Base-by-base conservation (phyloP, 92 coral and sea anemone species). In the Siderastrea siderea region DNA sequence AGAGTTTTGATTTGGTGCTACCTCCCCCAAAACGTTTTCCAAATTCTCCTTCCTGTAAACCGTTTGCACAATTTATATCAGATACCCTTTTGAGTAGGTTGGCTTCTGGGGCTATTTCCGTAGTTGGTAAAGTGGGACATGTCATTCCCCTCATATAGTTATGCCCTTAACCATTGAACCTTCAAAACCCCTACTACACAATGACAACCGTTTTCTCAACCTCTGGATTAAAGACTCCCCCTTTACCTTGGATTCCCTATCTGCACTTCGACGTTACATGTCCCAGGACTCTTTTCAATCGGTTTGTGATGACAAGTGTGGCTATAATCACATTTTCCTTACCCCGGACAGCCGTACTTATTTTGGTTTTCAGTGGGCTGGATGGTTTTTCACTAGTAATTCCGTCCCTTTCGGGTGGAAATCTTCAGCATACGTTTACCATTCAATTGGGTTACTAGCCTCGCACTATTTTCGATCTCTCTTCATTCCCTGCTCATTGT, bases 331-430 rank as follows among this genome's bases (percentile, higher is more conserved):
- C 53, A 26, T 9, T n/a, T 15, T 86, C 7, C 59, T 80, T 6
- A 6, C 86, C 26, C 57, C 74, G 8, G 69, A 68, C 0, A 91
- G 94, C 45, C 78, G 89, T 1, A 52, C 85, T 2, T 91, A 49
- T 26, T 91, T 91, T 86, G 91, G 91, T 74, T 87, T 91, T 60
- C 75, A 81, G 10, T 91, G 94, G 94, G 88, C 47, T 3, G 77
- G 82, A 15, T 87, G 94, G 89, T n/a, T n/a, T n/a, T n/a, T n/a
- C n/a, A n/a, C n/a, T n/a, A n/a, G n/a, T n/a, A n/a, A n/a, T n/a
- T n/a, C n/a, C n/a, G n/a, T n/a, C n/a, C n/a, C n/a, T n/a, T n/a
- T n/a, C n/a, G n/a, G n/a, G n/a, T n/a, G n/a, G n/a, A n/a, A n/a
- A n/a, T n/a, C n/a, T n/a, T n/a, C n/a, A n/a, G n/a, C n/a, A n/a